Conservation (phyloP, 1,140 invertebrate species). For the Telenomus remus region DNA sequence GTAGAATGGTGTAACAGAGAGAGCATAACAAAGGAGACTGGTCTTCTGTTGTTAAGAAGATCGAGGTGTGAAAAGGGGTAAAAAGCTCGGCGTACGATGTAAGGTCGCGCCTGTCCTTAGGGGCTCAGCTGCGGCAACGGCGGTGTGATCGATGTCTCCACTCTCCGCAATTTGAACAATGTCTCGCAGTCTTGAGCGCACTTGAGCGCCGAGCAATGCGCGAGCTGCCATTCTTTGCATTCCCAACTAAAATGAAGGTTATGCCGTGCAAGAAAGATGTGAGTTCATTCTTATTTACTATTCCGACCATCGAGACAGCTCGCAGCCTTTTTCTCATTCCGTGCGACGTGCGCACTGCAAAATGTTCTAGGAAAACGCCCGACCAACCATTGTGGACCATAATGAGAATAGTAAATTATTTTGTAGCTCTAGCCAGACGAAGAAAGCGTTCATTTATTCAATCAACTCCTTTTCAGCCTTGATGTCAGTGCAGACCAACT, state of each 20-base stretch:
- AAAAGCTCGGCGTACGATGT: conserved; percentile 20
- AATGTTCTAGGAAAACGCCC: conserved; percentile 42
- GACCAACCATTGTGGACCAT: conserved; percentile 36
- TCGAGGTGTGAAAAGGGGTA: conserved; percentile 37
- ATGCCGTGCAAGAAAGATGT: conserved; percentile 60
- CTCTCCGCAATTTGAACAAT: conserved; percentile 72
- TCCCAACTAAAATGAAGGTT: conserved; percentile 66
- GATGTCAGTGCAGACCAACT: conserved; percentile 6
- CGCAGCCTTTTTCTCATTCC: conserved; percentile 33
- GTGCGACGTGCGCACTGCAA: conserved; percentile 12
- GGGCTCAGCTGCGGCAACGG: conserved; percentile 64
- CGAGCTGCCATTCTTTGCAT: conserved; percentile 62
- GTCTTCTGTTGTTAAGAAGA: conserved; percentile 42
- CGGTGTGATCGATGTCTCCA: conserved; percentile 70
- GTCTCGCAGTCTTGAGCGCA: conserved; percentile 63
- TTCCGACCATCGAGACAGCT: conserved; percentile 32
- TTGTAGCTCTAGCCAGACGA: conserved; percentile 22
- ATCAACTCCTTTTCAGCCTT: conserved; percentile 32
- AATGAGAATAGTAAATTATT: conserved; percentile 58
- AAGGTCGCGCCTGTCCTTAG: conserved; percentile 62
- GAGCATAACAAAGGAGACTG: conserved; percentile 40
- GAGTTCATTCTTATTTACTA: conserved; percentile 57
- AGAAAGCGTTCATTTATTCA: conserved; percentile 37
- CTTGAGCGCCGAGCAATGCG: conserved; percentile 43
- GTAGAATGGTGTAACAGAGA: conserved; percentile 41